Evolutionary conservation across 2,797 vertebrate genomes (phyloP).

Genomic region (Coranthus polyacanthus): DNA sequence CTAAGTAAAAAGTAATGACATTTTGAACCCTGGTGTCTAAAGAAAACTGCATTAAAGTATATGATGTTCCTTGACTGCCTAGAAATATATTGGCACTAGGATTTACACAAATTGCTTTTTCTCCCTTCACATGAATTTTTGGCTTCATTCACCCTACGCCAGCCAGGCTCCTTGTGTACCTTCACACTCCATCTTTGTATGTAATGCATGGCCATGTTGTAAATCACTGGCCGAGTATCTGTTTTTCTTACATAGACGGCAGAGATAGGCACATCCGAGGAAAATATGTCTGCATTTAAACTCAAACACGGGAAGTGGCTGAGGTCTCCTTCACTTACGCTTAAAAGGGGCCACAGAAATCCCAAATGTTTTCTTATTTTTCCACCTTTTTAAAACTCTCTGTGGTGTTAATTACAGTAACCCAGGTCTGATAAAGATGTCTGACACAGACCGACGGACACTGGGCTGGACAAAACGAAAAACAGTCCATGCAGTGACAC

Average conservation of each 20-base stretch:
- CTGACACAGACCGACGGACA: too few relatives aligned
- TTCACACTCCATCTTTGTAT: slow-evolving; percentile 88
- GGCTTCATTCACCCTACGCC: slow-evolving; percentile 86
- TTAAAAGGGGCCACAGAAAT: slow-evolving; percentile 36
- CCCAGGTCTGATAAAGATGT: slow-evolving; percentile 52
- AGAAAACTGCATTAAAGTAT: slow-evolving; percentile 18
- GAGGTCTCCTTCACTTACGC: slow-evolving; percentile 44
- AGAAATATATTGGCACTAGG: slow-evolving; percentile 11
- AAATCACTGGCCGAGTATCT: slow-evolving; percentile 89
- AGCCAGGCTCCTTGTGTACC: slow-evolving; percentile 89
- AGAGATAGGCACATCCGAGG: slow-evolving; percentile 76
- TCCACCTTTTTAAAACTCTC: slow-evolving; percentile 56
- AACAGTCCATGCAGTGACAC: slow-evolving; percentile 37
- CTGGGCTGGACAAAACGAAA: slow-evolving; percentile 26
- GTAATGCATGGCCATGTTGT: slow-evolving; percentile 94
- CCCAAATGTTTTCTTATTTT: slow-evolving; percentile 21
- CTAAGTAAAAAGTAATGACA: slow-evolving; percentile 9
- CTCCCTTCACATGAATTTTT: slow-evolving; percentile 44
- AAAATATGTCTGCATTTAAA: slow-evolving; percentile 55
- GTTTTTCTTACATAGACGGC: slow-evolving; percentile 79
- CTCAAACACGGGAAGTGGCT: slow-evolving; percentile 42
- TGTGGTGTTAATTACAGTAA: slow-evolving; percentile 37
- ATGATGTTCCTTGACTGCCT: slow-evolving; percentile 41
- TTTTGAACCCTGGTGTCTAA: slow-evolving; percentile 26
- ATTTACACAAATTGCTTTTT: slow-evolving; percentile 16